Conservation (phyloP, 2,797 vertebrate species). For the Enteromius paludinosus region DNA sequence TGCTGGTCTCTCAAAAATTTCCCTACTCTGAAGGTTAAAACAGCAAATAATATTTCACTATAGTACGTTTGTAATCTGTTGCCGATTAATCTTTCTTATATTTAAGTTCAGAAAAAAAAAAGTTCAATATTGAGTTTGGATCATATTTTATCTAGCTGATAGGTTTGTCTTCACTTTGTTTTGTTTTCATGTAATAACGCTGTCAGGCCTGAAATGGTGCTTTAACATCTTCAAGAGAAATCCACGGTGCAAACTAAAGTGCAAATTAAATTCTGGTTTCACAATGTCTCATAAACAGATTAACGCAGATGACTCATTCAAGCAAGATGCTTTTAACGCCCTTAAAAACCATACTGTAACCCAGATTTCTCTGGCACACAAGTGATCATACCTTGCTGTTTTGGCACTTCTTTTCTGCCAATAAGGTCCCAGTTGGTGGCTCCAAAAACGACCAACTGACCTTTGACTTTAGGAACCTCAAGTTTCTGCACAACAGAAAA, state of each 20-base stretch:
- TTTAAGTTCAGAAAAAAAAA: too few species aligned
- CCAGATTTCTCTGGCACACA: background rate
- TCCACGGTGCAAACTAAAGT: background rate
- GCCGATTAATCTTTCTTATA: too few species aligned
- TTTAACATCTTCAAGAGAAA: background rate
- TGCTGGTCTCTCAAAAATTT: too few species aligned
- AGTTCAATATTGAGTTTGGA: background rate
- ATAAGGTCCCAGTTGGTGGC: constrained; percentile 98
- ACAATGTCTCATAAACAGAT: background rate
- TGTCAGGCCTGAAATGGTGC: background rate
- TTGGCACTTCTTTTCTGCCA: constrained; percentile 96
- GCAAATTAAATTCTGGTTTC: background rate
- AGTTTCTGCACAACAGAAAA: constrained; percentile 83
- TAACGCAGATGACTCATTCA: background rate
- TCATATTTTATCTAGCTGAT: background rate
- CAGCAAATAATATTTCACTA: too few species aligned
- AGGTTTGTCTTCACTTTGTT: background rate
- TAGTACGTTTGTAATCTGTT: too few species aligned
- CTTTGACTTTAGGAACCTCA: constrained; percentile 89
- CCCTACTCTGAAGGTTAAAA: too few species aligned
- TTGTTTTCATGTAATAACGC: background rate
- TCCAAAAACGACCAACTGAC: constrained; percentile 92
- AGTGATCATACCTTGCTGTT: constrained; percentile 87
- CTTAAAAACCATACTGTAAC: background rate
- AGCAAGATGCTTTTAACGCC: background rate